Percentiles rank a stretch among this genome's conserved stretches.
Evolutionary conservation across 2,888 invertebrate genomes (phyloP).

Genomic region (Eupithecia pulchellata): DNA sequence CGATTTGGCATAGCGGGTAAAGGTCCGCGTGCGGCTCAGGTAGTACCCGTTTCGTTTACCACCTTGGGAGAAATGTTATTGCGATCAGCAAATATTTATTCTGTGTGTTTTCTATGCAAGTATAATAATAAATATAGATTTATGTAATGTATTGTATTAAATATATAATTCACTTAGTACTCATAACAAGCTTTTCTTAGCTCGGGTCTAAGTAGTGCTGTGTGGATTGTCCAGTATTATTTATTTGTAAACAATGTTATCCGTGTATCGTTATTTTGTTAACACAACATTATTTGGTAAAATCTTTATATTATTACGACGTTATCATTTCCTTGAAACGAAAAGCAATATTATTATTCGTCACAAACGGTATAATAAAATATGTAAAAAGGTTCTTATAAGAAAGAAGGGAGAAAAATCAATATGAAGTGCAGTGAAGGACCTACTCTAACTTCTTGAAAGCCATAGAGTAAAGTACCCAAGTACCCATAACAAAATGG

Average conservation of each 20-base stretch:
- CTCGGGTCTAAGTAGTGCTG: too few species aligned
- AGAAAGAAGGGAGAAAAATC: slow-evolving; percentile 34
- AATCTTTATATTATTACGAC: background rate
- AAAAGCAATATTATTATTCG: background rate
- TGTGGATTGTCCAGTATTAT: too few species aligned
- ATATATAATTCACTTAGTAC: too few species aligned
- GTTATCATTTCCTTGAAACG: background rate
- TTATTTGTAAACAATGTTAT: background rate
- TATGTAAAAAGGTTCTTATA: background rate
- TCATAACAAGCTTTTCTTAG: too few species aligned
- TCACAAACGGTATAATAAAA: background rate
- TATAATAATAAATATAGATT: too few species aligned
- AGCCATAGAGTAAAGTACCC: background rate
- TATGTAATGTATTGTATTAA: too few species aligned
- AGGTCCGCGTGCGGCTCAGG: too few species aligned
- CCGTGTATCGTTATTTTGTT: background rate
- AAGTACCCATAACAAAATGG: background rate
- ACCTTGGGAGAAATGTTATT: too few species aligned
- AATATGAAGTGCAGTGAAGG: slow-evolving; percentile 46
- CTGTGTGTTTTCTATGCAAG: too few species aligned
- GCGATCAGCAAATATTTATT: too few species aligned
- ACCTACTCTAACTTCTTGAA: slow-evolving; percentile 1
- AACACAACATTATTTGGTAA: background rate
- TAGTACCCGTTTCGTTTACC: too few species aligned
- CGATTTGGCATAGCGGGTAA: too few species aligned